Evolutionary conservation across 2,888 invertebrate species (phyloP).

Genomic region (Chromoteleia sp.): DNA sequence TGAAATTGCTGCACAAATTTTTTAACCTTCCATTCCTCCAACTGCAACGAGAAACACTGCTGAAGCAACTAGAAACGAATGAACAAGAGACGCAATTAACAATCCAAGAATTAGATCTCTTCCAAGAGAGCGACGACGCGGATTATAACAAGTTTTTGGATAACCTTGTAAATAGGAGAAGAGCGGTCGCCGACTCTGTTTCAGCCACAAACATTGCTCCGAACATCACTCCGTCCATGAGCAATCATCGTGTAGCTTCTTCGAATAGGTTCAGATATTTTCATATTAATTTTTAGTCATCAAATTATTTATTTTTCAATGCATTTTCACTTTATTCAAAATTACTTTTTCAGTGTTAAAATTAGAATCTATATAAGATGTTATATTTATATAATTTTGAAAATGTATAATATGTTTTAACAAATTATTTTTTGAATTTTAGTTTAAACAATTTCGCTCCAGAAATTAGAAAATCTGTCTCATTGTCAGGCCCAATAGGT

Average conservation of each 20-base stretch:
- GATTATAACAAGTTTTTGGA: constrained; percentile 91
- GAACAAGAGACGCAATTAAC: constrained; percentile 92
- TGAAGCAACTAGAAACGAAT: constrained; percentile 94
- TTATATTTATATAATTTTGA: too few relatives aligned
- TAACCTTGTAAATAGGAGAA: constrained; percentile 89
- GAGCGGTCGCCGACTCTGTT: constrained; percentile 89
- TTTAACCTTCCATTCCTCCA: constrained; percentile 97
- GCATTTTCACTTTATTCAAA: too few relatives aligned
- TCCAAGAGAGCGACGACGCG: constrained; percentile 91
- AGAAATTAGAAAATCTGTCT: constrained; percentile 76
- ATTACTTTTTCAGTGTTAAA: too few relatives aligned
- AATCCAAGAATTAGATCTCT: constrained; percentile 90
- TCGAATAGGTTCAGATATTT: constrained; percentile 46
- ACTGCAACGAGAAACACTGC: constrained; percentile 93
- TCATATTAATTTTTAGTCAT: constrained; percentile 58
- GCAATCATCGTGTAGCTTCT: constrained; percentile 76
- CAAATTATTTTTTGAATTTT: constrained; percentile 26
- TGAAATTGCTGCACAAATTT: constrained; percentile 96
- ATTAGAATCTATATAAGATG: too few relatives aligned
- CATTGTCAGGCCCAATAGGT: constrained; percentile 82
- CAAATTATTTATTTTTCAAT: too few relatives aligned
- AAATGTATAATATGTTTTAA: background rate
- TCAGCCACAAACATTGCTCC: constrained; percentile 85
- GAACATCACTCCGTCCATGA: constrained; percentile 78
- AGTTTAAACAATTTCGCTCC: constrained; percentile 45